phyloP scores from a whole-genome alignment of 2,888 invertebrate genomes.

The Incurvaria masculella region DNA sequence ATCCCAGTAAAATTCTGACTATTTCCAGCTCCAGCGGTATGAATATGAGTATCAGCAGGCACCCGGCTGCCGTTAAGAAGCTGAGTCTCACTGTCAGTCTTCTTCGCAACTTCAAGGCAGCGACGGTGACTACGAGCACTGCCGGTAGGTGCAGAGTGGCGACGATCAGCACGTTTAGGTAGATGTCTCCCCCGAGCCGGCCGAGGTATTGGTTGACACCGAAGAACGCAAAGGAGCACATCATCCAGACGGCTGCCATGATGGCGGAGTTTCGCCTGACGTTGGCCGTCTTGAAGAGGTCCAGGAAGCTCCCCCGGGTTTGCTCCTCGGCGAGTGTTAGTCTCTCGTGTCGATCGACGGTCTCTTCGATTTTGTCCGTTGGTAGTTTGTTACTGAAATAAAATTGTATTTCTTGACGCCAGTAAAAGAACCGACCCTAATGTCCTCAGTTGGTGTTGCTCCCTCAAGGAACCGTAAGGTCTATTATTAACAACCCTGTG shows the following conservation, averaged over 20 bases:
- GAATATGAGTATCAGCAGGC: slow-evolving; percentile 35
- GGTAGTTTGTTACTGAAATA: slow-evolving; percentile 41
- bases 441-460: no score
- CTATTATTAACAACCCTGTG: no score
- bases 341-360: slow-evolving; percentile 23
- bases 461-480: no score
- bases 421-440: no score
- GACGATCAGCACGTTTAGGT: slow-evolving; percentile 75
- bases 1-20: slow-evolving; percentile 46
- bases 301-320: slow-evolving; percentile 44
- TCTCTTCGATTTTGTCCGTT: slow-evolving; percentile 25
- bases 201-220: slow-evolving; percentile 80
- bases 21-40: slow-evolving; percentile 26
- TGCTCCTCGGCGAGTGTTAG: slow-evolving; percentile 13
- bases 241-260: slow-evolving; percentile 71
- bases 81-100: slow-evolving; percentile 30
- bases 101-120: slow-evolving; percentile 31
- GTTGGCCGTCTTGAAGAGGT: slow-evolving; percentile 66
- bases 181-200: slow-evolving; percentile 71
- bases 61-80: slow-evolving; percentile 30
- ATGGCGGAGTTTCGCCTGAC: slow-evolving; percentile 64
- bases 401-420: not conserved
- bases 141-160: slow-evolving; percentile 38
- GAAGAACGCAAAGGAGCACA: slow-evolving; percentile 78
- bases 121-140: slow-evolving; percentile 29